phyloP scores from a whole-genome alignment of 2,797 vertebrate genomes.

The Mormyrus hasselquistii region DNA sequence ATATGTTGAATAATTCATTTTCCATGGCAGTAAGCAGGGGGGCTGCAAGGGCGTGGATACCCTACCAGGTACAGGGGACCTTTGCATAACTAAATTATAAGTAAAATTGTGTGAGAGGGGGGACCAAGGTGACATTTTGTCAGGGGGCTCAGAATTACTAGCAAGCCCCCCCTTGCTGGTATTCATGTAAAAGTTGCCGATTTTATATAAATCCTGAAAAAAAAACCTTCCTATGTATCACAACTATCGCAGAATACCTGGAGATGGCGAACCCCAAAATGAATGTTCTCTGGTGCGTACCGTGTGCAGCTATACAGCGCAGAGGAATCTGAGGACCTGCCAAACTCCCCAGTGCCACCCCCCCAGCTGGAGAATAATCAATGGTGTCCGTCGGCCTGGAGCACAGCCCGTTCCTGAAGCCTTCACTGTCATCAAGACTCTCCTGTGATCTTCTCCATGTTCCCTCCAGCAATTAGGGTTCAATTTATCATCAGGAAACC shows the following conservation, averaged over 20 bases:
- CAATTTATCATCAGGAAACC: constrained; percentile 58
- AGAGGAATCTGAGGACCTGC: not conserved
- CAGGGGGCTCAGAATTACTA: not conserved
- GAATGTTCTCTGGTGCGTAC: not conserved
- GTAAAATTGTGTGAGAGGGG: not conserved
- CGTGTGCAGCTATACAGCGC: not conserved
- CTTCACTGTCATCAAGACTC: constrained; percentile 69
- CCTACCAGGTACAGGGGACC: not conserved
- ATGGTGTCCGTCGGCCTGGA: constrained; percentile 52
- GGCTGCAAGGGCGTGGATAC: not conserved
- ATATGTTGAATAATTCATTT: not conserved
- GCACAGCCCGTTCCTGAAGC: constrained; percentile 64
- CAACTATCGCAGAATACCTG: not conserved
- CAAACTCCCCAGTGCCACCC: constrained; percentile 12
- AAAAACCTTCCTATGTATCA: not conserved
- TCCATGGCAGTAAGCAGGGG: not conserved
- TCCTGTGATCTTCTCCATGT: constrained; percentile 65
- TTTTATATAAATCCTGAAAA: not conserved
- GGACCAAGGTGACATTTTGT: not conserved
- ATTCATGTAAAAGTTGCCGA: not conserved
- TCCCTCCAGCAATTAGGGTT: constrained; percentile 71
- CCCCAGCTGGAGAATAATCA: constrained; percentile 55
- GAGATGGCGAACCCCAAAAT: not conserved
- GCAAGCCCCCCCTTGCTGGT: not conserved
- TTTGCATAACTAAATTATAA: not conserved